A percentile compares a stretch with the other conserved stretches of the same genome.
Evolutionary conservation across 2,888 invertebrate genomes (phyloP).

Genomic region (Lithophane ornitopus): DNA sequence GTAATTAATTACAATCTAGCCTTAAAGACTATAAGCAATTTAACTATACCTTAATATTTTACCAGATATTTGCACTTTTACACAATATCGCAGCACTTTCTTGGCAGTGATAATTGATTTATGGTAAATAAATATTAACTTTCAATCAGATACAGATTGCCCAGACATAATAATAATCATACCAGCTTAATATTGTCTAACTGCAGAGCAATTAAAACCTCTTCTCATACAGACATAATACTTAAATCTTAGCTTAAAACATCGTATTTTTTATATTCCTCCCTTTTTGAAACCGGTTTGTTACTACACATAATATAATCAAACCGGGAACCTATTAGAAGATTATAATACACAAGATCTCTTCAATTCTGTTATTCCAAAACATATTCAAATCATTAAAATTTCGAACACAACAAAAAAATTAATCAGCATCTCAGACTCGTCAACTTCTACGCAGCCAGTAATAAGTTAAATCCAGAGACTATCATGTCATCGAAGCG

Average conservation of each 20-base stretch:
- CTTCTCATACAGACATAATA: background rate
- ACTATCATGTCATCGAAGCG: slow-evolving; percentile 30
- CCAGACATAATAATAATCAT: background rate
- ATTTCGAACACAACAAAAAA: background rate
- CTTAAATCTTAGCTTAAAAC: background rate
- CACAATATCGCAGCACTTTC: too few relatives aligned
- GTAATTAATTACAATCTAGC: too few relatives aligned
- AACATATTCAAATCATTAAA: background rate
- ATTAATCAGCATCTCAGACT: background rate
- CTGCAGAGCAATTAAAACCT: background rate
- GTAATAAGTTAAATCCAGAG: slow-evolving; percentile 10
- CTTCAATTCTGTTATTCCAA: slow-evolving; percentile 1
- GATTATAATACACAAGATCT: background rate
- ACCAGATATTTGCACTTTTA: too few relatives aligned
- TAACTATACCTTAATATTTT: too few relatives aligned
- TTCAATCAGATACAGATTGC: background rate
- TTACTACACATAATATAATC: background rate
- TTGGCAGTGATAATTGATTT: too few relatives aligned
- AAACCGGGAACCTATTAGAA: background rate
- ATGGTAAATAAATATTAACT: background rate
- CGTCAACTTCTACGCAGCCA: background rate
- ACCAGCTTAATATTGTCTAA: background rate
- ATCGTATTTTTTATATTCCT: background rate
- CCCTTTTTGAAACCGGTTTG: background rate
- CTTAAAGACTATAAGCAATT: too few relatives aligned